phyloP scores from a whole-genome alignment of 2,888 invertebrate genomes.

The Pediacus dermestoides region DNA sequence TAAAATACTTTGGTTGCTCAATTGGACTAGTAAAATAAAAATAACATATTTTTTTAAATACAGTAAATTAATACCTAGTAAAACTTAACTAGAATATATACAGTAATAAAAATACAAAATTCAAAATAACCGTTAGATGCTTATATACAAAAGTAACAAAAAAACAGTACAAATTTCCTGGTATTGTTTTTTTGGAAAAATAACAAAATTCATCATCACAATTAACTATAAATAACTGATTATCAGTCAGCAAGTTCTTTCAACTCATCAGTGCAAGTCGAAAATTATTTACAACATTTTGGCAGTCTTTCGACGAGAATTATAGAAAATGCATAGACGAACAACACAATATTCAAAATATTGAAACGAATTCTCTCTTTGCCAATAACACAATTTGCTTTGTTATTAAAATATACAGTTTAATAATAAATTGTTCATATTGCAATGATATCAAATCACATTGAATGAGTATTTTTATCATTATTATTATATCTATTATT shows the following conservation, averaged over 20 bases:
- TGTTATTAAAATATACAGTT: constrained; percentile 7
- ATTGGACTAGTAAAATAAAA: constrained; percentile 47
- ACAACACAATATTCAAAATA: too few species aligned
- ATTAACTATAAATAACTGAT: constrained; percentile 38
- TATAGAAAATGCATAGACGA: too few species aligned
- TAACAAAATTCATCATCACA: constrained; percentile 37
- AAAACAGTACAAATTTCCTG: constrained; percentile 23
- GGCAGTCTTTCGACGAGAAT: too few species aligned
- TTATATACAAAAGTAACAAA: constrained; percentile 30
- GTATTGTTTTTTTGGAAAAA: not conserved
- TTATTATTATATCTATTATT: too few species aligned
- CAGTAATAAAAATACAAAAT: constrained; percentile 13
- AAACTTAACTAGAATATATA: constrained; percentile 15
- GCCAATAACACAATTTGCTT: too few species aligned
- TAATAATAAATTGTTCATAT: constrained; percentile 18
- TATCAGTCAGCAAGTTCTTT: constrained; percentile 36
- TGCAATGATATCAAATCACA: constrained; percentile 32
- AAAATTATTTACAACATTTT: constrained; percentile 2
- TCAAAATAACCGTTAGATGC: constrained; percentile 3
- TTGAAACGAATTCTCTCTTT: too few species aligned
- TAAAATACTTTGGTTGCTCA: constrained; percentile 48
- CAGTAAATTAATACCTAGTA: constrained; percentile 26
- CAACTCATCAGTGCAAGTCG: not conserved
- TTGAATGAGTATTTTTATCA: constrained; percentile 20
- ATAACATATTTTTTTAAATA: constrained; percentile 23